These are phyloP conservation scores for Imbricaverruca yamaguchii DNA, from an alignment of 2,888 invertebrate genomes.

Conservation along the genomic window DNA sequence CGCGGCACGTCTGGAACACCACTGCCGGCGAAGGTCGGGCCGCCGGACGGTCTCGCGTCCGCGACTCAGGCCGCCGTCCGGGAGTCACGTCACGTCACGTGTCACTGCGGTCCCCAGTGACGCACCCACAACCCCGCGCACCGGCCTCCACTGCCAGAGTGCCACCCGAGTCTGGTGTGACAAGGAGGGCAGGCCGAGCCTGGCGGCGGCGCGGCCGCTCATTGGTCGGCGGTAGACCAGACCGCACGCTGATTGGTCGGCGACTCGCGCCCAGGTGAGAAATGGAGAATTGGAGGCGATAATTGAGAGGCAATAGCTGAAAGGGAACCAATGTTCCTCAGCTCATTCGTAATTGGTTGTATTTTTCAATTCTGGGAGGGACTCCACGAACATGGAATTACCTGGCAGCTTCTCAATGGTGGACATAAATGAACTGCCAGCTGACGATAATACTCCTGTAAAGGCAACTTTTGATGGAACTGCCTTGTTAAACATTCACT, in stretches of 20 bases:
- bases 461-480: too few relatives aligned
- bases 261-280: not conserved
- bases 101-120: not conserved
- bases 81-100: not conserved
- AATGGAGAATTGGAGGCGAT: not conserved
- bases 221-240: not conserved
- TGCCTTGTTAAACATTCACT: too few relatives aligned
- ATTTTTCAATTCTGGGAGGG: not conserved
- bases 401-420: too few relatives aligned
- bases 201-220: not conserved
- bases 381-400: too few relatives aligned
- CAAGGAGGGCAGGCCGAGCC: not conserved
- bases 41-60: not conserved
- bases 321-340: not conserved
- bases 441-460: too few relatives aligned
- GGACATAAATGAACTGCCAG: too few relatives aligned
- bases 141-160: not conserved
- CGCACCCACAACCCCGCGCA: not conserved
- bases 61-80: not conserved
- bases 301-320: not conserved
- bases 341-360: not conserved
- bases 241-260: not conserved
- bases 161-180: not conserved
- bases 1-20: too few relatives aligned
- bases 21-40: too few relatives aligned